phyloP scores from a whole-genome alignment of 2,113 vertebrate species.

The Conger conger region DNA sequence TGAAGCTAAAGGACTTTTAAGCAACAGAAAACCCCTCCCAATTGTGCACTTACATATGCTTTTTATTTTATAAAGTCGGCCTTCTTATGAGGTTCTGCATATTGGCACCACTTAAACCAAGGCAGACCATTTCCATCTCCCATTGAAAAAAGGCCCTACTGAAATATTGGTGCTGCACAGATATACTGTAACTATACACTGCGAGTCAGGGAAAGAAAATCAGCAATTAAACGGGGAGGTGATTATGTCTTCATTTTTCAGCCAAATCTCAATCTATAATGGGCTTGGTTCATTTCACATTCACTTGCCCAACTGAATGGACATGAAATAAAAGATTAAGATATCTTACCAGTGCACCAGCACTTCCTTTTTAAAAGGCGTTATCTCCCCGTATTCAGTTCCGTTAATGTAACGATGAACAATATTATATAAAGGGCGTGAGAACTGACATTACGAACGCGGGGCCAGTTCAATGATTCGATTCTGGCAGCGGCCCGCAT shows the following conservation, averaged over 20 bases:
- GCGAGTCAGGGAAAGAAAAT: conserved; percentile 56
- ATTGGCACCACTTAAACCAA: background rate
- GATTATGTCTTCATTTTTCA: conserved; percentile 71
- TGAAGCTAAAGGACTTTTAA: conserved; percentile 36
- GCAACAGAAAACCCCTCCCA: conserved; percentile 25
- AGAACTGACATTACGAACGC: conserved; percentile 54
- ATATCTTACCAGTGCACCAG: conserved; percentile 66
- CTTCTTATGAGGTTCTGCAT: background rate
- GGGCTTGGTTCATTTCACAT: conserved; percentile 62
- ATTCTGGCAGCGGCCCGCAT: conserved; percentile 59
- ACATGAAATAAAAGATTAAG: conserved; percentile 59
- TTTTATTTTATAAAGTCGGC: background rate
- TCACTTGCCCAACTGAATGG: conserved; percentile 60
- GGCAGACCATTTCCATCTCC: background rate
- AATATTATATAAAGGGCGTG: conserved; percentile 80
- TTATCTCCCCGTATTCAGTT: conserved; percentile 78
- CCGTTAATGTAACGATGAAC: conserved; percentile 85
- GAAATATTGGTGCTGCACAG: background rate
- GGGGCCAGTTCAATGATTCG: conserved; percentile 61
- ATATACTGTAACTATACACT: background rate
- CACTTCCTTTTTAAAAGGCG: conserved; percentile 74
- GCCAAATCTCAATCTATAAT: conserved; percentile 47
- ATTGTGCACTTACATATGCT: conserved; percentile 35
- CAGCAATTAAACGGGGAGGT: conserved; percentile 63
- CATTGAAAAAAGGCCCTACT: background rate